phyloP scores from a whole-genome alignment of 2,797 vertebrate genomes.

The Pygocentrus nattereri region DNA sequence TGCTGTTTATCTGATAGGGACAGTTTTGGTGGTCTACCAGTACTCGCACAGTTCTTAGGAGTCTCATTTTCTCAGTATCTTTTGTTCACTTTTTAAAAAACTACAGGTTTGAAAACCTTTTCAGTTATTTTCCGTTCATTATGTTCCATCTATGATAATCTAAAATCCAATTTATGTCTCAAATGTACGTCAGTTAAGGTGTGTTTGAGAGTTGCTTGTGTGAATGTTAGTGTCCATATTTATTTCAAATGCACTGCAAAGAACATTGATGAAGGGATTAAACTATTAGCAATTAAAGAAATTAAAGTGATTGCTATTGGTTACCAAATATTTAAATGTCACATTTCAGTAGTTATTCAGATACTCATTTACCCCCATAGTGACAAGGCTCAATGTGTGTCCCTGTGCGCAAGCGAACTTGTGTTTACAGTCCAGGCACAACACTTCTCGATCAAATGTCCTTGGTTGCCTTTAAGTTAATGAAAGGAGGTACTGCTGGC shows the following conservation, averaged over 20 bases:
- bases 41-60: too few relatives aligned
- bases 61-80: too few relatives aligned
- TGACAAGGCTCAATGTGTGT: not conserved
- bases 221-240: not conserved
- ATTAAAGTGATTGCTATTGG: not conserved
- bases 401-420: not conserved
- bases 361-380: not conserved
- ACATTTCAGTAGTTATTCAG: not conserved
- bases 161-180: too few relatives aligned
- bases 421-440: conserved; percentile 4
- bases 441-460: conserved; percentile 1
- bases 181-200: too few relatives aligned
- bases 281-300: not conserved
- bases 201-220: too few relatives aligned
- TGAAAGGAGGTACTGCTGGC: not conserved
- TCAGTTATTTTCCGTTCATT: too few relatives aligned
- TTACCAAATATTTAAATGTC: not conserved
- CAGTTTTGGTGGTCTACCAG: too few relatives aligned
- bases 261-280: not conserved
- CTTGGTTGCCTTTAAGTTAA: conserved; percentile 1
- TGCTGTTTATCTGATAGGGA: too few relatives aligned
- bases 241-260: not conserved
- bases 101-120: too few relatives aligned
- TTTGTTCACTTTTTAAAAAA: too few relatives aligned
- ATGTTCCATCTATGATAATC: too few relatives aligned